phyloP scores from a whole-genome alignment of 2,888 invertebrate genomes.

The Octonoba sinensis region DNA sequence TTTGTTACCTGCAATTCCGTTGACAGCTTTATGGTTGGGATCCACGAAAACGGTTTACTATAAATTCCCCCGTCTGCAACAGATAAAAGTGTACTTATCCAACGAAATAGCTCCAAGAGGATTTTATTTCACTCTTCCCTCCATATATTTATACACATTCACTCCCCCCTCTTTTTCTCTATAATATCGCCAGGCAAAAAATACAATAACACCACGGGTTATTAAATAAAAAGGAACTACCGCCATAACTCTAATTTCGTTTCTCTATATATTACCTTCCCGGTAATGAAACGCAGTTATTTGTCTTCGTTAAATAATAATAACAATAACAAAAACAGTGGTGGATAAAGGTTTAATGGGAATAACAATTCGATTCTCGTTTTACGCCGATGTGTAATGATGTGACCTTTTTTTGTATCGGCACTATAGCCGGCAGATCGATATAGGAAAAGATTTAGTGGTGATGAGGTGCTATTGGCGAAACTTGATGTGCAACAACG shows the following conservation, averaged over 20 bases:
- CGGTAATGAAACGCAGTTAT: constrained; percentile 40
- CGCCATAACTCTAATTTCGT: constrained; percentile 49
- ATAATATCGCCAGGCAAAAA: neutral
- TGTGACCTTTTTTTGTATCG: constrained; percentile 20
- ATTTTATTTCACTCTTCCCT: constrained; percentile 48
- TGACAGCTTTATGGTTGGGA: constrained; percentile 54
- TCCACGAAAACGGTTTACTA: constrained; percentile 44
- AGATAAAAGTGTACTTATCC: constrained; percentile 48
- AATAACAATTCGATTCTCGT: constrained; percentile 33
- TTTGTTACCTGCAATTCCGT: constrained; percentile 59
- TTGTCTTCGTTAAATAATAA: constrained; percentile 51
- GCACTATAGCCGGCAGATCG: no score
- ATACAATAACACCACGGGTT: constrained; percentile 47
- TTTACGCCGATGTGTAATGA: constrained; percentile 28
- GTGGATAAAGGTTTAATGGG: constrained; percentile 31
- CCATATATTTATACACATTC: no score
- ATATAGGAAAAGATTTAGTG: no score
- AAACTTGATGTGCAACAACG: no score
- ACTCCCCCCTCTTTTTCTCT: neutral
- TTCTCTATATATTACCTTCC: constrained; percentile 22
- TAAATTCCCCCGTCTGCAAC: constrained; percentile 52
- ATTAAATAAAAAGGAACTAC: constrained; percentile 59
- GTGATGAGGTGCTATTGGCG: no score
- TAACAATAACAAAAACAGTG: constrained; percentile 1
- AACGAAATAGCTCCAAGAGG: constrained; percentile 6